Evolutionary conservation across 2,113 vertebrate species (phyloP).

Genomic region (Catharus minimus): DNA sequence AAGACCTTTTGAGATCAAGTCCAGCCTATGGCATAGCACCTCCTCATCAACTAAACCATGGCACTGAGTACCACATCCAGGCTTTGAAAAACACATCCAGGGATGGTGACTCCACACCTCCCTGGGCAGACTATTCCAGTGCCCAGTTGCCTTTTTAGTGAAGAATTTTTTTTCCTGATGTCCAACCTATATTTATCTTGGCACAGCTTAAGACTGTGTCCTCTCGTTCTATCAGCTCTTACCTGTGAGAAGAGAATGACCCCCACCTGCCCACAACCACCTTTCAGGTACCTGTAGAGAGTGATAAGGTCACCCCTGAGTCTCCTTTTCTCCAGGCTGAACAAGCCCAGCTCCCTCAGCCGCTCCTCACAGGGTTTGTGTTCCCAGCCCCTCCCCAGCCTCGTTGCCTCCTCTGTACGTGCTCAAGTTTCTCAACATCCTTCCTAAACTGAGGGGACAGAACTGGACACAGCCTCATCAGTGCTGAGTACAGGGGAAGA

Average conservation of each 20-base stretch:
- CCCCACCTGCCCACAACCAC: accelerated
- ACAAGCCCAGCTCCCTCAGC: accelerated
- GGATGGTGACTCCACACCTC: not conserved
- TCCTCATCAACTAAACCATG: not conserved
- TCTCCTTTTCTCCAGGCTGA: not conserved
- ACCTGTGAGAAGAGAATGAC: too few relatives aligned
- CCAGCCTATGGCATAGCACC: accelerated
- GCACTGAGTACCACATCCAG: accelerated
- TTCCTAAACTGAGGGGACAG: not conserved
- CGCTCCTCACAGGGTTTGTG: accelerated
- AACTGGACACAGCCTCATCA: not conserved
- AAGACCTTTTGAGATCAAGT: not conserved
- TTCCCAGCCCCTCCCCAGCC: not conserved
- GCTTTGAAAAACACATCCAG: not conserved
- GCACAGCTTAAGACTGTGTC: accelerated
- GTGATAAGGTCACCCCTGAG: not conserved
- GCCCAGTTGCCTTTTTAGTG: not conserved
- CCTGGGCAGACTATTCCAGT: not conserved
- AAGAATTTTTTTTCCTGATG: not conserved
- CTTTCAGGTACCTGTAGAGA: accelerated
- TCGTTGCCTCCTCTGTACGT: accelerated
- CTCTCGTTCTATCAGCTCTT: accelerated
- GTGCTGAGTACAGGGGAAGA: accelerated
- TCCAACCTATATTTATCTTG: not conserved
- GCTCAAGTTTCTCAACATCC: accelerated